Conservation (phyloP, 2,888 invertebrate species). For the Torymus texanus region DNA sequence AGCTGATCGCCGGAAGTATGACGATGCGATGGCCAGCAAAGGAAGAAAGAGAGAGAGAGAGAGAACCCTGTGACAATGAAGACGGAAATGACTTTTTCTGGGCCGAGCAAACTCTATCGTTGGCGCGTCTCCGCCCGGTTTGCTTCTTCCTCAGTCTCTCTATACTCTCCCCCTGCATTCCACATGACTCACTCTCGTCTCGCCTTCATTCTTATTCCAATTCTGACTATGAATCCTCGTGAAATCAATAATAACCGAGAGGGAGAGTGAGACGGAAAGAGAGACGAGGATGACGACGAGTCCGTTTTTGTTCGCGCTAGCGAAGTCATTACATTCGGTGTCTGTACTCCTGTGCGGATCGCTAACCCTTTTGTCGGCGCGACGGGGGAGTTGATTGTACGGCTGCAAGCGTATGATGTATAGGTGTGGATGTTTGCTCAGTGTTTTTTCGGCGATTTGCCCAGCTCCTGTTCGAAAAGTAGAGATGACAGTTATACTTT, state of each 20-base stretch:
- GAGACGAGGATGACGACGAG: background rate
- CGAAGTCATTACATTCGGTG: too few relatives aligned
- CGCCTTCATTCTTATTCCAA: conserved; percentile 17
- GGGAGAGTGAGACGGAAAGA: conserved; percentile 5
- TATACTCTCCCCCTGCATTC: background rate
- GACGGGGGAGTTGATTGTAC: too few relatives aligned
- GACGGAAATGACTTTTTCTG: conserved; percentile 34
- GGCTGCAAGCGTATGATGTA: too few relatives aligned
- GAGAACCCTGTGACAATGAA: conserved; percentile 15
- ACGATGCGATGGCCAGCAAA: background rate
- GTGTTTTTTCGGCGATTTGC: too few relatives aligned
- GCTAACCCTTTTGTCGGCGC: too few relatives aligned
- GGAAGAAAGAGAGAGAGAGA: too few relatives aligned
- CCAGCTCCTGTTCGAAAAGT: too few relatives aligned
- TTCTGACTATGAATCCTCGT: background rate
- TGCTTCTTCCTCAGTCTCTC: background rate
- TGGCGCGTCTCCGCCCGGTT: background rate
- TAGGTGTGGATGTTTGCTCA: too few relatives aligned
- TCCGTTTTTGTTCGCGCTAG: background rate
- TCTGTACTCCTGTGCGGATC: too few relatives aligned
- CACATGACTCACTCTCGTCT: conserved; percentile 22
- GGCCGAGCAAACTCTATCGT: conserved; percentile 21
- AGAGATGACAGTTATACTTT: too few relatives aligned
- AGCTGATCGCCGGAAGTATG: conserved; percentile 35
- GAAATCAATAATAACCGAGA: conserved; percentile 14